phyloP scores from a whole-genome alignment of 2,113 vertebrate genomes.

The Sturnus vulgaris region DNA sequence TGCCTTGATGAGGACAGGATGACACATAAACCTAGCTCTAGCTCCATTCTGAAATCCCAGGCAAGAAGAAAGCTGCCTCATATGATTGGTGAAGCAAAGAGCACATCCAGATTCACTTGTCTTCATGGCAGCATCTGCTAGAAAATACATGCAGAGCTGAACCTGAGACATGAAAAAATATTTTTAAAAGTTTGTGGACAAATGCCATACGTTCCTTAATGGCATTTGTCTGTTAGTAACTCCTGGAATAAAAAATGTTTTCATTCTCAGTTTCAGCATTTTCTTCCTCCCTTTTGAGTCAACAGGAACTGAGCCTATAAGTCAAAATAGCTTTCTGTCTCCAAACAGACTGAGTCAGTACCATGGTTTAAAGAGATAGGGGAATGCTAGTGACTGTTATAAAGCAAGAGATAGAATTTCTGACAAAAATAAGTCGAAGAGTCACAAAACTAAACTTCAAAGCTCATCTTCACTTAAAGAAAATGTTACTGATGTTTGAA shows the following conservation, averaged over 20 bases:
- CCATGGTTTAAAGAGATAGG: not conserved
- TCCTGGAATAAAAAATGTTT: slow-evolving; percentile 65
- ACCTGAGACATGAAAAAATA: slow-evolving; percentile 15
- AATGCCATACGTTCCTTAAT: slow-evolving; percentile 27
- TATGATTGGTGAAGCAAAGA: not conserved
- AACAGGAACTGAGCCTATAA: slow-evolving; percentile 64
- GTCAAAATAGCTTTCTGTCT: slow-evolving; percentile 57
- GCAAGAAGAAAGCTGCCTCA: not conserved
- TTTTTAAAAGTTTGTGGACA: slow-evolving; percentile 32
- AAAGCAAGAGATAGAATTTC: not conserved
- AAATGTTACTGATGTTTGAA: not conserved
- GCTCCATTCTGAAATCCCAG: slow-evolving; percentile 1
- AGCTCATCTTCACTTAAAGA: not conserved
- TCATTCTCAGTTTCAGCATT: slow-evolving; percentile 1
- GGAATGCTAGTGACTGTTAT: not conserved
- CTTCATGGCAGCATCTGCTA: slow-evolving; percentile 25
- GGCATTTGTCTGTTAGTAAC: slow-evolving; percentile 17
- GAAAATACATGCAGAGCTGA: slow-evolving; percentile 40
- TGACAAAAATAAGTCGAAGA: not conserved
- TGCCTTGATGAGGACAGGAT: not conserved
- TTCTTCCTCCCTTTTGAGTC: slow-evolving; percentile 41
- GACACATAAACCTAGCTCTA: not conserved
- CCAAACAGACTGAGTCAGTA: slow-evolving; percentile 28
- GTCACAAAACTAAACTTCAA: not conserved
- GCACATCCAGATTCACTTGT: not conserved